Base-by-base conservation (phyloP, 2,797 vertebrate species). In the Lagorchestes hirsutus region DNA sequence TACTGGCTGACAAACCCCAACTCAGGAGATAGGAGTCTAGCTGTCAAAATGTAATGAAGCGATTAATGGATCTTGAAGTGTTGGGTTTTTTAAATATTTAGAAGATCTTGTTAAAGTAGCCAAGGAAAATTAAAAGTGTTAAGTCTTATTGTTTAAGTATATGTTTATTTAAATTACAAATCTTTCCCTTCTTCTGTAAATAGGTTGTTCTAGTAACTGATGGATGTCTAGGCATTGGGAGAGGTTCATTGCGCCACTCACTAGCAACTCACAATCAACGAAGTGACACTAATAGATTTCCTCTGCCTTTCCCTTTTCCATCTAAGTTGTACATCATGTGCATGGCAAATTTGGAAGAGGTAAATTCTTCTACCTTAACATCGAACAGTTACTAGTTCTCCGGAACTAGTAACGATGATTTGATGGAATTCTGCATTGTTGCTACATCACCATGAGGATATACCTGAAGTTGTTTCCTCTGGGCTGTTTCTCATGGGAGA, bases 141-240 rank as follows among this genome's bases (percentile, higher is more conserved):
- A 16, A 92, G 3, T 92, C 67, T 46, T 92, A 55, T 57, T 93
- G 58, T 92, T 92, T 95, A 59, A 92, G 58, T 91, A 55, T 93
- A 16, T 55, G 34, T 14, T 56, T 31, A 59, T 82, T 93, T 95
- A 91, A 92, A 18, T 1, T 46, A 56, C 90, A 96, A 54, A 59
- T n/a, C 10, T 93, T 22, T 82, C 95, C 87, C 92, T 12, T 93
- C 94, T 94, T 55, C 91, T 95, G 94, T 82, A 97, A 97, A 8
- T 96, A 99, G 99, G 98, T 99, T 97, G 99, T 99, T 96, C 99
- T 99, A 54, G 99, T 99, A 95, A 99, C 99, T 0, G 99, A 99
- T 40, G 99, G 99, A 94, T 99, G 99, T 95, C 98, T 99, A 94
- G 99, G 99, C 54, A 99, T 99, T 87, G 99, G 99, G 87, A 99